phyloP scores from a whole-genome alignment of 2,113 vertebrate genomes.

The Urocynchramus pylzowi region DNA sequence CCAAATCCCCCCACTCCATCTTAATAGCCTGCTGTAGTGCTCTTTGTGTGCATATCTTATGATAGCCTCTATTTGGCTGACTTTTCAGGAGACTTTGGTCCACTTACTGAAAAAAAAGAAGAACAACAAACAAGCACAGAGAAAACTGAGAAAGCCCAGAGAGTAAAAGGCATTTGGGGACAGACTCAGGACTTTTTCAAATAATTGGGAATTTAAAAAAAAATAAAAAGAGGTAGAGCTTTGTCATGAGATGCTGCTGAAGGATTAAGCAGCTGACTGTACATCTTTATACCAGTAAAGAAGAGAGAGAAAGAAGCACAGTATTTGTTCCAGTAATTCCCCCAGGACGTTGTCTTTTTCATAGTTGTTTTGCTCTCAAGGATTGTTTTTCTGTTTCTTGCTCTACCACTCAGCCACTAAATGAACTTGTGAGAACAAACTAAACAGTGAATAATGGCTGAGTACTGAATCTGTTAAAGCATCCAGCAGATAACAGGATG shows the following conservation, averaged over 20 bases:
- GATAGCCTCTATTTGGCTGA: not conserved
- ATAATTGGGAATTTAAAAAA: not conserved
- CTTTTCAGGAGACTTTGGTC: not conserved
- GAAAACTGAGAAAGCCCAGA: not conserved
- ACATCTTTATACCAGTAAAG: not conserved
- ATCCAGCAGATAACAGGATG: not conserved
- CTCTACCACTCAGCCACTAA: not conserved
- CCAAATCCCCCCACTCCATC: rapidly evolving
- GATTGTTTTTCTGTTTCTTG: not conserved
- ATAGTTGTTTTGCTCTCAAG: not conserved
- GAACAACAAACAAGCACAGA: not conserved
- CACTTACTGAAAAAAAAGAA: not conserved
- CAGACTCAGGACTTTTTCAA: not conserved
- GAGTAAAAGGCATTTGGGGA: not conserved
- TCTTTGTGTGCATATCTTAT: not conserved
- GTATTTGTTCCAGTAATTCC: not conserved
- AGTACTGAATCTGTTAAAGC: not conserved
- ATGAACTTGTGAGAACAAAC: not conserved
- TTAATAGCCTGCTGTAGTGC: not conserved
- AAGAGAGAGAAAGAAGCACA: not conserved
- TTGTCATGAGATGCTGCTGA: constrained; percentile 1
- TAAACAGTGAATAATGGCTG: not conserved
- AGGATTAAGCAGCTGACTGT: not conserved
- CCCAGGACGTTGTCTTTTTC: not conserved
- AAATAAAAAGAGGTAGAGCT: not conserved